Conservation (phyloP, 1,140 invertebrate species). For the Bombus huntii region DNA sequence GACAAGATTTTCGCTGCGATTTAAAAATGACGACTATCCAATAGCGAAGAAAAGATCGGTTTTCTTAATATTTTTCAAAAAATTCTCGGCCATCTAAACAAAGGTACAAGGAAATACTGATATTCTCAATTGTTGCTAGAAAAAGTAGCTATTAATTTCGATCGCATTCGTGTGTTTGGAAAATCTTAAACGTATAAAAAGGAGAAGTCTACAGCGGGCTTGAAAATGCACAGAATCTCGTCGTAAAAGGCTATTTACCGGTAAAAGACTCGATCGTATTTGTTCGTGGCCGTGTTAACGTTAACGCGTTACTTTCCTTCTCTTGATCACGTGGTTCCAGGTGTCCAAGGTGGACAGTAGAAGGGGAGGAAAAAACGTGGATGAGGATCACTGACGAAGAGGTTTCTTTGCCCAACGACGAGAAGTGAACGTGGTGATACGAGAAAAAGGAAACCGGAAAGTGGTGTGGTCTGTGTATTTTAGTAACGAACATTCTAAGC, state of each 20-base stretch:
- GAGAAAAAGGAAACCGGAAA: constrained; percentile 65
- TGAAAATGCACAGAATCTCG: not conserved
- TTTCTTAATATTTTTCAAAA: too few relatives aligned
- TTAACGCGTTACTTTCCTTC: not conserved
- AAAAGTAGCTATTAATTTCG: too few relatives aligned
- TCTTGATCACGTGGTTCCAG: not conserved
- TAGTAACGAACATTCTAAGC: constrained; percentile 53
- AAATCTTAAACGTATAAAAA: not conserved
- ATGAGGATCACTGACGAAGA: constrained; percentile 43
- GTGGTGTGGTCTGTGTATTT: constrained; percentile 59
- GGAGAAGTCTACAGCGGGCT: not conserved
- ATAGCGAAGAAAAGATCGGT: too few relatives aligned
- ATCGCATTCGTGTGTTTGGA: too few relatives aligned
- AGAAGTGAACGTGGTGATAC: constrained; percentile 34
- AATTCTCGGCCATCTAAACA: too few relatives aligned
- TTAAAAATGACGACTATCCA: too few relatives aligned
- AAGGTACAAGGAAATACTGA: not conserved
- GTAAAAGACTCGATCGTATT: not conserved
- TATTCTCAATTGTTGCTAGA: not conserved
- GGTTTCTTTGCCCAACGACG: constrained; percentile 41
- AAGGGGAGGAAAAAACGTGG: not conserved
- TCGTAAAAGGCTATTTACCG: not conserved
- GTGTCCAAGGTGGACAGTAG: not conserved
- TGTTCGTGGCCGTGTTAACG: not conserved
- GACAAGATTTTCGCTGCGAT: too few relatives aligned